Base-by-base conservation (phyloP, 2,113 vertebrate species). In the Gnathonemus longibarbis region DNA sequence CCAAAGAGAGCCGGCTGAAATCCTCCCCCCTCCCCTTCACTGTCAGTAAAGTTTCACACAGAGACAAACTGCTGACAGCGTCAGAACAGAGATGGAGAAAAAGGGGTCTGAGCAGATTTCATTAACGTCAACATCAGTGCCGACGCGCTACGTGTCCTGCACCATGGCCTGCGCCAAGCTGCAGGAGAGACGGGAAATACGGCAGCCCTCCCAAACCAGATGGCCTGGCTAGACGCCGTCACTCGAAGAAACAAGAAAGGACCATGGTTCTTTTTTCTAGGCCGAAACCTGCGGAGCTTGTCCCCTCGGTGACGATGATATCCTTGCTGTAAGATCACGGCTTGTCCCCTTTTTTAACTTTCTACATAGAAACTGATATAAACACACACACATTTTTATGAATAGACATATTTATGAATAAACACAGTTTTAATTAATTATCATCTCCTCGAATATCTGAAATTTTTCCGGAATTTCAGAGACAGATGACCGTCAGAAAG, bases 21-120 rank as follows among this genome's bases (percentile, higher is more conserved):
- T 13, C 74, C 27, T 3, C 13, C 13, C 70, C 74, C 74, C 70
- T 0, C 80, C 80, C 83, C 45, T 4, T 42, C 21, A 9, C 83
- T 84, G 85, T 87, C 85, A 87, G 48, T 87, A 50, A 50, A 49
- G 84, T 86, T 31, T 86, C 50, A 53, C 85, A 53, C 49, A 56
- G 35, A 53, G 85, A 35, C 50, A 15, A 27, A 49, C 27, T 53
- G 85, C 49, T 87, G 85, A 87, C 85, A 56, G 27, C 31, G 5
- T 56, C 27, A 50, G 49, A 53, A 87, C 3, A 49, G 49, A 52
- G 80, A 84, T 84, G 80, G 35, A 66, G 39, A 84, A 24, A 48
- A 84, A 24, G 49, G n/a, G 4, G n/a, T 31, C 85, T 87, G 48
- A 15, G 48, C 13, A 53, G 50, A 56, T 53, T 87, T 87, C 45